Evolutionary conservation across 1,140 invertebrate genomes (phyloP).

Genomic region (Drosophila malerkotliana): DNA sequence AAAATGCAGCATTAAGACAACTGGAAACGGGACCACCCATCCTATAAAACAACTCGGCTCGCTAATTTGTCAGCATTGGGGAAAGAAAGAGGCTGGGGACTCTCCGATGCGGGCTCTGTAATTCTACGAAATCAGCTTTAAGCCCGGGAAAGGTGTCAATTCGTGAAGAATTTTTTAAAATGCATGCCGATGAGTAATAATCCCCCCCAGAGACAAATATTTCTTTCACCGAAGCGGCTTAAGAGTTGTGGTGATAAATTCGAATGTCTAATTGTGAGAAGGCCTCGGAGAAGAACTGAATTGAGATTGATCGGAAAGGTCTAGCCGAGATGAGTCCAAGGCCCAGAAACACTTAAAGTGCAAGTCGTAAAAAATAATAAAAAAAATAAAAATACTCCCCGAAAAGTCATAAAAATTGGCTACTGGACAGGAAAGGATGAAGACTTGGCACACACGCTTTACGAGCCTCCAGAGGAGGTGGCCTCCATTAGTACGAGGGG

Average conservation of each 20-base stretch:
- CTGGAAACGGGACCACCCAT: conserved; percentile 53
- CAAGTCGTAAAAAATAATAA: conserved; percentile 28
- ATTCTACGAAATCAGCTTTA: conserved; percentile 79
- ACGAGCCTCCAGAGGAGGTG: conserved; percentile 33
- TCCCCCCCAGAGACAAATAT: conserved; percentile 31
- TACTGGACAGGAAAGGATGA: conserved; percentile 42
- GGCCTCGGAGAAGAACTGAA: conserved; percentile 52
- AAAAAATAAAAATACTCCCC: conserved; percentile 33
- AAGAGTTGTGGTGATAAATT: conserved; percentile 62
- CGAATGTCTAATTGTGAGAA: conserved; percentile 67
- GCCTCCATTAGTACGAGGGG: conserved; percentile 52
- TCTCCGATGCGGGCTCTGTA: conserved; percentile 46
- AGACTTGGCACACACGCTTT: conserved; percentile 44
- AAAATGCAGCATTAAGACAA: conserved; percentile 50
- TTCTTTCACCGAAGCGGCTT: conserved; percentile 38
- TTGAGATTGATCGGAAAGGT: conserved; percentile 53
- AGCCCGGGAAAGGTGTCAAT: conserved; percentile 69
- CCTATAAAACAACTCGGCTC: conserved; percentile 26
- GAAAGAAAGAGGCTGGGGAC: not conserved
- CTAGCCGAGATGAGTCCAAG: not conserved
- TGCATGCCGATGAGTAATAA: conserved; percentile 76
- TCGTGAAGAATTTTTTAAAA: conserved; percentile 76
- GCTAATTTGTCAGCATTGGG: conserved; percentile 70
- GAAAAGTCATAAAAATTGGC: conserved; percentile 56
- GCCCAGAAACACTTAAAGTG: conserved; percentile 17